These are phyloP conservation scores for Oenanthe oenanthe DNA, from an alignment of 2,113 vertebrate species.

Conservation along the genomic window DNA sequence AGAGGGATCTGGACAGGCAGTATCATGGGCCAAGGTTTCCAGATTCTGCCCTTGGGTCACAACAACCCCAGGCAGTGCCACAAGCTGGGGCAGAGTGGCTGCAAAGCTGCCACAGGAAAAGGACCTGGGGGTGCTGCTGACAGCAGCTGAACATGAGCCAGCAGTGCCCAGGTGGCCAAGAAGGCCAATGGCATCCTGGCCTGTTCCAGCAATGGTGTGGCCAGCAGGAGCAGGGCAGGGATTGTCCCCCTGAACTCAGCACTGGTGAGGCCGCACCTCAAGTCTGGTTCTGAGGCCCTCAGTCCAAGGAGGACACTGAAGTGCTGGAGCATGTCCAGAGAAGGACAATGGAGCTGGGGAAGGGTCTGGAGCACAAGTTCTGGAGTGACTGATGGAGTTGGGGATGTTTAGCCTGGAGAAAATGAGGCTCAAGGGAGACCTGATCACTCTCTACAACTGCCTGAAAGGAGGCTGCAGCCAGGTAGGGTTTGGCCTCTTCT, in stretches of 20 bases:
- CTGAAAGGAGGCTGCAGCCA: not conserved
- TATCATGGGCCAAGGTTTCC: too few species aligned
- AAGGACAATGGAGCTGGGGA: not conserved
- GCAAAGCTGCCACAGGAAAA: not conserved
- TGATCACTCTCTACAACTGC: not conserved
- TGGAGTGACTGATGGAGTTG: not conserved
- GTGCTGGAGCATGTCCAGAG: not conserved
- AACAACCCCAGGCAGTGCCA: not conserved
- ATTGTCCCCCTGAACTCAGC: accelerated
- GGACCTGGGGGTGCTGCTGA: not conserved
- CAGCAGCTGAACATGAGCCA: not conserved
- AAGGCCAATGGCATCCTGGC: not conserved
- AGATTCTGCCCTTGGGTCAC: not conserved
- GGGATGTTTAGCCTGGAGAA: not conserved
- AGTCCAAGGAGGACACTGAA: accelerated
- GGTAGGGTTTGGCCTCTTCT: not conserved
- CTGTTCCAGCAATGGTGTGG: not conserved
- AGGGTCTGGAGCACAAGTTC: not conserved
- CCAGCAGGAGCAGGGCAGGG: not conserved
- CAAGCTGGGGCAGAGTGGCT: not conserved
- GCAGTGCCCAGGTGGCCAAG: not conserved
- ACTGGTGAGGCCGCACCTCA: not conserved
- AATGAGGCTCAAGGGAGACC: not conserved
- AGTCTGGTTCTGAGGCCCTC: accelerated
- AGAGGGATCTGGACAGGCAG: too few species aligned